Evolutionary conservation across 1,140 invertebrate genomes (phyloP), one percentile per base, ranked within the genome.

Genomic region (Lepidotrigona ventralis): DNA sequence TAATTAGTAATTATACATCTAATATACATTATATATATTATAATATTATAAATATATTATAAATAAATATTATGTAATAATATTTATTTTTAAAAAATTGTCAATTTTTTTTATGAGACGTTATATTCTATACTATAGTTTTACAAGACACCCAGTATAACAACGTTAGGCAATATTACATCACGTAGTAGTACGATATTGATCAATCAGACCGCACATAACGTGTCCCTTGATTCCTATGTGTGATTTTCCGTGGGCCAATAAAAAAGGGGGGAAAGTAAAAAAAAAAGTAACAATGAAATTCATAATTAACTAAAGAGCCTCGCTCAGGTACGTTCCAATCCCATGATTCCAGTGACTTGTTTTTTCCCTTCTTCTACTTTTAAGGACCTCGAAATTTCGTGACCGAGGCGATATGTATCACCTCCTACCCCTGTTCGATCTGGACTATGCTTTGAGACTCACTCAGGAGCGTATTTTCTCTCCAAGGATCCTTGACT

Each of bases 351-450:
- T 80, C 19, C 23, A 17, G 26, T 53, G 12, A 14, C 26, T 53
- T 23, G 14, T 53, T 21, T 54, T 53, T 17, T 21, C 17, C 26
- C 4, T 72, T 74, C n/a, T 58, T 33, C 26, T 5, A 2, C 26
- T 53, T 60, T 79, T 17, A 58, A 54, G 29, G 17, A 74, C 58
- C 58, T 64, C 46, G 58, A 74, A 64, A 21, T 66, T 73, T 64
- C 29, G 26, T 66, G 58, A 64, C 58, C 26, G 58, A 54, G 46
- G 46, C 21, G 39, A 46, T n/a, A 39, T 15, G 70, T 64, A 72
- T 73, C 56, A 63, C 15, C 58, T 66, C 26, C 46, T 81, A 81
- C 23, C 23, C 70, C 54, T 64, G 51, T 51, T 70, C 39, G 70
- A 33, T 21, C 29, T n/a, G 46, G 46, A 11, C 15, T 15, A 74